Evolutionary conservation across 2,113 vertebrate genomes (phyloP).

Genomic region (Genyomyrus donnyi): DNA sequence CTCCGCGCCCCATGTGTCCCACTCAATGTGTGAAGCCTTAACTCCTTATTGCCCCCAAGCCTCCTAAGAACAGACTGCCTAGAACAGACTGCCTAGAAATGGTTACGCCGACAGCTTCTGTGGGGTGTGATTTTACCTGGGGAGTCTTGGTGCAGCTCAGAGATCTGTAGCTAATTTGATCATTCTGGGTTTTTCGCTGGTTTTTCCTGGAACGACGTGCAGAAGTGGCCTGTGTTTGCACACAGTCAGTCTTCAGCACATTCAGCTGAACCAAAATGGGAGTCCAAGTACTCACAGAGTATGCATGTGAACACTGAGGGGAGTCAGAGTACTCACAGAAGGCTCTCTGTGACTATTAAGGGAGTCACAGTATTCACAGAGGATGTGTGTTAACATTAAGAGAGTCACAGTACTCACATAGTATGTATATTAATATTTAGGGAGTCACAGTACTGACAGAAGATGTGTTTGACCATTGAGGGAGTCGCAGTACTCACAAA

Average conservation of each 20-base stretch:
- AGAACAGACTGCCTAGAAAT: background rate
- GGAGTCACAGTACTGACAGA: background rate
- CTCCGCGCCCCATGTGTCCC: slow-evolving; percentile 22
- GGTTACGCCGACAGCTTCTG: background rate
- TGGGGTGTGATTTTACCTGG: background rate
- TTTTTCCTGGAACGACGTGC: background rate
- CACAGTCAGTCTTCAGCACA: background rate
- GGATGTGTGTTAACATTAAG: background rate
- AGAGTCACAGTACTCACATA: background rate
- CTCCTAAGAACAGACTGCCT: slow-evolving; percentile 17
- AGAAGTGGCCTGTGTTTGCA: background rate
- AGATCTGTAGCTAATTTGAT: background rate
- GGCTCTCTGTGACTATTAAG: too few species aligned
- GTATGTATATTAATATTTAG: background rate
- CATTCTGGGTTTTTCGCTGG: background rate
- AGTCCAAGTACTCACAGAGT: background rate
- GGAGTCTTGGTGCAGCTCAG: background rate
- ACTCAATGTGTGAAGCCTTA: slow-evolving; percentile 48
- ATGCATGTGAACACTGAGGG: background rate
- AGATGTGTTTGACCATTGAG: background rate
- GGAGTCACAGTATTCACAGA: too few species aligned
- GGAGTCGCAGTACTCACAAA: background rate
- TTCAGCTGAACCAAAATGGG: background rate
- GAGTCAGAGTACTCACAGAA: background rate
- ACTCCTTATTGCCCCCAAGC: slow-evolving; percentile 43